Evolutionary conservation across 92 coral and sea anemone species (phyloP).

Genomic region (Porites divaricata): DNA sequence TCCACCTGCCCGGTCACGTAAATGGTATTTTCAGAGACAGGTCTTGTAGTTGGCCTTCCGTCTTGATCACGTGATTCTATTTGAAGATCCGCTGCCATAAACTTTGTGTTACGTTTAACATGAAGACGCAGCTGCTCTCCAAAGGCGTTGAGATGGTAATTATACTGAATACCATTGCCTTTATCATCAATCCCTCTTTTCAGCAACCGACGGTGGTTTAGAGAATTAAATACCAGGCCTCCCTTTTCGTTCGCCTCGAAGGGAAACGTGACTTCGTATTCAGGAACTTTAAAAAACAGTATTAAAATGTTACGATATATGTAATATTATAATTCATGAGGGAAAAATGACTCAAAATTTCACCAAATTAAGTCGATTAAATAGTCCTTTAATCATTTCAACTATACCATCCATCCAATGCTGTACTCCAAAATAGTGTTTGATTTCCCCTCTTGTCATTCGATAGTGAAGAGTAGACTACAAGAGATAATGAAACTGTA

Average conservation of each 20-base stretch:
- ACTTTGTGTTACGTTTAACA: slow-evolving; percentile 45
- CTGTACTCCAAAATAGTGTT: slow-evolving; percentile 56
- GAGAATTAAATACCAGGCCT: slow-evolving; percentile 30
- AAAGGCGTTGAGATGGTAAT: slow-evolving; percentile 70
- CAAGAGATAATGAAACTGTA: background rate
- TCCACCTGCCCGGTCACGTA: slow-evolving; percentile 72
- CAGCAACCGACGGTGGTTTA: slow-evolving; percentile 14
- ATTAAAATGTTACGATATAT: too few species aligned
- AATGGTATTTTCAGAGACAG: slow-evolving; percentile 19
- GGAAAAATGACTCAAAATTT: too few species aligned
- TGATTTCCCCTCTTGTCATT: slow-evolving; percentile 60
- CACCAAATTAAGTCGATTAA: too few species aligned
- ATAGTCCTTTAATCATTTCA: too few species aligned
- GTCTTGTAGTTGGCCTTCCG: slow-evolving; percentile 41
- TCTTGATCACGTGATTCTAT: slow-evolving; percentile 63
- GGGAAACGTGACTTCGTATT: slow-evolving; percentile 76
- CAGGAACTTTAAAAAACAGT: slow-evolving; percentile 68
- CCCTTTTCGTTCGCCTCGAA: slow-evolving; percentile 57
- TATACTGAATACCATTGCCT: slow-evolving; percentile 8
- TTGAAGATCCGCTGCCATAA: slow-evolving; percentile 66
- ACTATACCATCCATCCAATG: slow-evolving; percentile 47
- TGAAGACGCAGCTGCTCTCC: slow-evolving; percentile 67
- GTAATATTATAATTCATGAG: too few species aligned
- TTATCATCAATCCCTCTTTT: slow-evolving; percentile 36
- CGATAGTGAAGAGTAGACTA: slow-evolving; percentile 47